Conservation (phyloP, 2,888 invertebrate genomes). For the Sialis lutaria region DNA sequence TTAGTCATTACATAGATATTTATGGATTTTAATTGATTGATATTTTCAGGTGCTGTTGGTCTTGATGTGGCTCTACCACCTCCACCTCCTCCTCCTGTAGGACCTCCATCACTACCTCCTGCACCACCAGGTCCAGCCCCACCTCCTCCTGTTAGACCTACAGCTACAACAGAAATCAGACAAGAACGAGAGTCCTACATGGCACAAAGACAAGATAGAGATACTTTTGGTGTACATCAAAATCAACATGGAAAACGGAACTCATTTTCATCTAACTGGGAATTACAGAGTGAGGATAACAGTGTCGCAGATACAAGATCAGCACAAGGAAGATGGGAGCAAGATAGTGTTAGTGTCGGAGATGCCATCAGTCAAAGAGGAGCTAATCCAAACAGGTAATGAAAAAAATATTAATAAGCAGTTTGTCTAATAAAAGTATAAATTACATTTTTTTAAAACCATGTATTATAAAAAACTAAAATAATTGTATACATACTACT, state of each 20-base stretch:
- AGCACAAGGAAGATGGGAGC: conserved; percentile 1
- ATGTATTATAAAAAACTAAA: too few species aligned
- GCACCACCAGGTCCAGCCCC: conserved; percentile 40
- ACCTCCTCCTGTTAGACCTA: conserved; percentile 36
- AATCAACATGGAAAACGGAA: conserved; percentile 27
- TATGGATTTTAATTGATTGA: background rate
- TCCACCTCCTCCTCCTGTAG: conserved; percentile 46
- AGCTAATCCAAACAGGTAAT: background rate
- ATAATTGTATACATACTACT: too few species aligned
- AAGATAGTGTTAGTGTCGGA: conserved; percentile 1
- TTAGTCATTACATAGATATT: too few species aligned
- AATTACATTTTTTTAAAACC: too few species aligned
- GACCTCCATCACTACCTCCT: conserved; percentile 34
- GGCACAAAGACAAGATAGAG: conserved; percentile 48
- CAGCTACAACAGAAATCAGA: conserved; percentile 24
- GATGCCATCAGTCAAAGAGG: background rate
- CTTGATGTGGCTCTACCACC: conserved; percentile 23
- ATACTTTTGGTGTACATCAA: conserved; percentile 56
- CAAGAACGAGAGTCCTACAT: conserved; percentile 47
- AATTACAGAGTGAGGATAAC: conserved; percentile 18
- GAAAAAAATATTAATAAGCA: too few species aligned
- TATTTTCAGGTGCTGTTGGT: background rate
- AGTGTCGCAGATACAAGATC: background rate
- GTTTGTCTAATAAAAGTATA: too few species aligned
- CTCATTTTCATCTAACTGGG: conserved; percentile 28